Base-by-base conservation (phyloP, 2,888 invertebrate genomes). In the Subacronicta megacephala region DNA sequence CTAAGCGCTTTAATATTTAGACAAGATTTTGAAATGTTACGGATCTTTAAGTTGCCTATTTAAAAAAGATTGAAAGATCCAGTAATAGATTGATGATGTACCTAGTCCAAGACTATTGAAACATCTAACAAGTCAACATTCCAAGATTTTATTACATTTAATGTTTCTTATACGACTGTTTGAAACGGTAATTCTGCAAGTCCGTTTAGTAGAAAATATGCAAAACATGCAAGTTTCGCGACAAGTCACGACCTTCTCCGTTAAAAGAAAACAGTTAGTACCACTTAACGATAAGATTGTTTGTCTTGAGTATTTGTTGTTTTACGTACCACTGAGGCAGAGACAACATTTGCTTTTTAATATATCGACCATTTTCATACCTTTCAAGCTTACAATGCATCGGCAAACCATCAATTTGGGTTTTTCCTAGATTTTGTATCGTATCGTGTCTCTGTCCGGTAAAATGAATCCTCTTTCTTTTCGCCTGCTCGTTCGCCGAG, bases 261-360 rank as follows among this genome's bases (percentile, higher is more conserved):
- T 51, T 55, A 50, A 47, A 54, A 53, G 54, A 56, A 63, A 70
- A 70, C 60, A 57, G 40, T 62, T 62, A 43, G 16, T 20, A 49
- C 61, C 35, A 43, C 42, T 55, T 43, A 47, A 2, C 55, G 36
- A 37, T 62, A 54, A 45, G 18, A 7, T 31, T 61, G 23, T 55
- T 42, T 63, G 56, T 63, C 20, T 29, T 26, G 7, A n/a, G 4
- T 55, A 16, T 54, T 37, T 54, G 37, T 33, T 63, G 15, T 63
- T 63, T 63, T 36, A 9, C 16, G 3, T 36, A 6, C 1, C 7
- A 10, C 18, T 18, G 17, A 12, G 6, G 23, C 23, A 17, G 35
- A 44, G 20, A 35, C 5, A 62, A 52, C 20, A n/a, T 62, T 44
- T 17, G 20, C 20, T 17, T 1, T 16, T 38, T 7, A 47, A 41